phyloP scores from a whole-genome alignment of 2,888 invertebrate genomes.

The Liopterus haemorrhoidalis region DNA sequence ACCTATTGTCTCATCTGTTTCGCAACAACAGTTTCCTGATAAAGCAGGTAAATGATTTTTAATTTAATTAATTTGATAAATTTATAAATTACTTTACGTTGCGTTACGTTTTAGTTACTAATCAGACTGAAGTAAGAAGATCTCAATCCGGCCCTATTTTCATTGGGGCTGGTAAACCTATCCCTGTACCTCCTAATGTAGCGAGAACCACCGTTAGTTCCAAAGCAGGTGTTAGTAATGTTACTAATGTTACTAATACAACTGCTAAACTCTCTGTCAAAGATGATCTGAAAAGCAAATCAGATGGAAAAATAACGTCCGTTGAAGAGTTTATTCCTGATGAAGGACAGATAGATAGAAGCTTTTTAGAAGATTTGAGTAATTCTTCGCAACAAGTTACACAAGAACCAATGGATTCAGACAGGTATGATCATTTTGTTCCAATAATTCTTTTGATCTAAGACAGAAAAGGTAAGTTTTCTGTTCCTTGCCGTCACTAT shows the following conservation, averaged over 20 bases:
- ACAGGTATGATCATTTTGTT: slow-evolving; percentile 45
- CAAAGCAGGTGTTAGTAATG: slow-evolving; percentile 24
- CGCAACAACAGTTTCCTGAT: slow-evolving; percentile 15
- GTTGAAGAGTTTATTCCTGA: slow-evolving; percentile 72
- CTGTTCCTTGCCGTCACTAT: too few relatives aligned
- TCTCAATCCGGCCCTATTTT: slow-evolving; percentile 46
- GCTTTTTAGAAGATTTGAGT: slow-evolving; percentile 65
- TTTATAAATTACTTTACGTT: slow-evolving; percentile 34
- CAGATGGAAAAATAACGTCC: slow-evolving; percentile 40
- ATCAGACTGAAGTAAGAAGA: slow-evolving; percentile 42
- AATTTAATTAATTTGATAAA: slow-evolving; percentile 1
- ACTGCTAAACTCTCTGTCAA: slow-evolving; percentile 17
- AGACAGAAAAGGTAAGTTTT: too few relatives aligned
- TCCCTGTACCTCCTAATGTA: slow-evolving; percentile 37
- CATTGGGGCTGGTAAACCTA: slow-evolving; percentile 45
- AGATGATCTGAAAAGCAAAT: slow-evolving; percentile 14
- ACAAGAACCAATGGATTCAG: slow-evolving; percentile 48
- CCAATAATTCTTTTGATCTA: not conserved
- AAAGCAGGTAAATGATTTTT: slow-evolving; percentile 6
- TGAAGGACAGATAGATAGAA: slow-evolving; percentile 67
- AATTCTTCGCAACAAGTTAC: slow-evolving; percentile 43
- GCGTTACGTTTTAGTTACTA: too few relatives aligned
- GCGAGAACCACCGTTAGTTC: slow-evolving; percentile 26
- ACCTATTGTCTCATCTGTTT: slow-evolving; percentile 25
- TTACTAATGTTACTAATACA: slow-evolving; percentile 1